Evolutionary conservation across 2,797 vertebrate genomes (phyloP).

Genomic region (Enteromius paludinosus): DNA sequence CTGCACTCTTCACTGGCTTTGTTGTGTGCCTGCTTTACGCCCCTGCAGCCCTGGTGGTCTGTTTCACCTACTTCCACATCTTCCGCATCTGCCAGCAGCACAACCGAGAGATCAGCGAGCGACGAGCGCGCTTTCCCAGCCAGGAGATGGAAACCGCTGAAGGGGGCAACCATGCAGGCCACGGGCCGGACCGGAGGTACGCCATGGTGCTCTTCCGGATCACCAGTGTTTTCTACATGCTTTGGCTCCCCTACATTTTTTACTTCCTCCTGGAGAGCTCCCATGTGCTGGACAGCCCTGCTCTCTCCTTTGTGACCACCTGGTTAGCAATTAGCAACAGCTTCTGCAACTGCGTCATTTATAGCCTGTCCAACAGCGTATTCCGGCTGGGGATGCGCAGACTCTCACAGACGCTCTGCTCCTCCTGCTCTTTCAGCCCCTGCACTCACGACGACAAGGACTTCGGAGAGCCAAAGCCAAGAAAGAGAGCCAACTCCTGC

Average conservation of each 20-base stretch:
- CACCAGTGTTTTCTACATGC: constrained; percentile 97
- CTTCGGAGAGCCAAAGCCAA: constrained; percentile 89
- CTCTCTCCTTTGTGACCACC: constrained; percentile 95
- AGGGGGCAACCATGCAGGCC: constrained; percentile 82
- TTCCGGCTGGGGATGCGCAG: constrained; percentile 95
- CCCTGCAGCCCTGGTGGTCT: constrained; percentile 94
- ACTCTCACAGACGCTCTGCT: constrained; percentile 92
- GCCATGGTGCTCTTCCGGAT: constrained; percentile 98
- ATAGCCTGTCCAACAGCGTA: constrained; percentile 98
- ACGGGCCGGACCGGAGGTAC: constrained; percentile 92
- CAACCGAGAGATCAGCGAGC: constrained; percentile 96
- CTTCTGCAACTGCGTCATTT: constrained; percentile 99
- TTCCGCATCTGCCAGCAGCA: constrained; percentile 99
- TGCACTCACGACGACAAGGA: constrained; percentile 85
- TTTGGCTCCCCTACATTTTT: constrained; percentile 98
- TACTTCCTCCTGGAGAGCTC: constrained; percentile 98
- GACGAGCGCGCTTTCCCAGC: constrained; percentile 93
- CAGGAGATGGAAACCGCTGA: constrained; percentile 91
- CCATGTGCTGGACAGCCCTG: constrained; percentile 90
- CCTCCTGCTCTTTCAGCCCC: constrained; percentile 88
- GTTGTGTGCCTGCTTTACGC: constrained; percentile 97
- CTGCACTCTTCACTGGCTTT: constrained; percentile 95
- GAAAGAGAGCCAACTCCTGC: constrained; percentile 94
- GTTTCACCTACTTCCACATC: constrained; percentile 98
- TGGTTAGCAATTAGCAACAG: constrained; percentile 99